phyloP scores from a whole-genome alignment of 2,797 vertebrate species.

The Pteronotus mesoamericanus region DNA sequence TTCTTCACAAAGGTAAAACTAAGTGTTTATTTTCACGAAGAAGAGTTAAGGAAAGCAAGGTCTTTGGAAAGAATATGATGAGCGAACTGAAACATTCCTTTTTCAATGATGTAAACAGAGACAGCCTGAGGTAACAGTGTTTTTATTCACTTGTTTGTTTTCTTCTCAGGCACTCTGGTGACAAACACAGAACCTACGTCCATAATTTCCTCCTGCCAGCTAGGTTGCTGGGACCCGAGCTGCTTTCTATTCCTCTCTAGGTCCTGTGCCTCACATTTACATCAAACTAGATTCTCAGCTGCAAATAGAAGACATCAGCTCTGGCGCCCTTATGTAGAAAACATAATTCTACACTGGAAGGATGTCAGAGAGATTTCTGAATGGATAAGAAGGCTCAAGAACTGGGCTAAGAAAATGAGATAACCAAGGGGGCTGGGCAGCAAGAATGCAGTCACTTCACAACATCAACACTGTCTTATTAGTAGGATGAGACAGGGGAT shows the following conservation, averaged over 20 bases:
- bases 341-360: not conserved
- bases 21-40: not conserved
- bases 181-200: not conserved
- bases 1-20: not conserved
- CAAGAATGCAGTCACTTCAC: not conserved
- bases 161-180: not conserved
- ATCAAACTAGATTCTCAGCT: not conserved
- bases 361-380: not conserved
- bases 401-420: not conserved
- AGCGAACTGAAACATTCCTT: not conserved
- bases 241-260: not conserved
- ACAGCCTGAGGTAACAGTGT: not conserved
- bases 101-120: not conserved
- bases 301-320: not conserved
- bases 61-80: not conserved
- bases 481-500: not conserved
- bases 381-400: not conserved
- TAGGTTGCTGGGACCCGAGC: not conserved
- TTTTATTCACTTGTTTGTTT: not conserved
- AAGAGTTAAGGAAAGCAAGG: not conserved
- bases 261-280: not conserved
- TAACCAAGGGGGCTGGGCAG: not conserved
- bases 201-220: not conserved
- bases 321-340: not conserved
- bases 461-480: not conserved